Conservation (phyloP, 2,113 vertebrate species). For the Cochlearius cochlearius region DNA sequence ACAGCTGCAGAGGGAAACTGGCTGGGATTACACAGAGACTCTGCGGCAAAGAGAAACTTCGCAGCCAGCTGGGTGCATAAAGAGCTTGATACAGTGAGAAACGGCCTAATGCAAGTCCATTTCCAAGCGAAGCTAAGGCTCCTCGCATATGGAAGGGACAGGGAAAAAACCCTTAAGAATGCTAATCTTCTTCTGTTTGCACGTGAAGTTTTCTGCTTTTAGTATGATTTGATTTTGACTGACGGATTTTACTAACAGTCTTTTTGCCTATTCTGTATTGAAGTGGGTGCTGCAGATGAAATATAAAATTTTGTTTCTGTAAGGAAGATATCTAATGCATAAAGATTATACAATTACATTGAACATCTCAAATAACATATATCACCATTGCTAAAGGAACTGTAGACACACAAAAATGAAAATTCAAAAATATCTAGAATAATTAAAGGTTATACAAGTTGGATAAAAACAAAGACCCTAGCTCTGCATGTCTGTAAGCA, state of each 20-base stretch:
- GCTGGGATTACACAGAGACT: slow-evolving; percentile 55
- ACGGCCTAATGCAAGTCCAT: not conserved
- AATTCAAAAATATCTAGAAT: not conserved
- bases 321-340: not conserved
- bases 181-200: not conserved
- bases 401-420: not conserved
- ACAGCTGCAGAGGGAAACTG: slow-evolving; percentile 53
- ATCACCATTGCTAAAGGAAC: not conserved
- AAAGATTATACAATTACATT: not conserved
- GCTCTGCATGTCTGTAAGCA: not conserved
- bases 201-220: not conserved
- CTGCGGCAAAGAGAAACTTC: not conserved
- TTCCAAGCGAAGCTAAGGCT: not conserved
- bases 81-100: slow-evolving; percentile 34
- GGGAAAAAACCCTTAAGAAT: not conserved
- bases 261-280: not conserved
- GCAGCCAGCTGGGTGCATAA: slow-evolving; percentile 49
- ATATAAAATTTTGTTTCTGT: not conserved
- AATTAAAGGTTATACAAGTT: not conserved
- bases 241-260: not conserved
- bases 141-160: not conserved
- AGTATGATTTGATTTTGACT: not conserved
- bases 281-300: not conserved
- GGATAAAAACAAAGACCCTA: not conserved
- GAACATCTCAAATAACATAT: not conserved